Evolutionary conservation across 2,797 vertebrate genomes (phyloP), one percentile per base, ranked within the genome.

Genomic region (Tapera naevia): DNA sequence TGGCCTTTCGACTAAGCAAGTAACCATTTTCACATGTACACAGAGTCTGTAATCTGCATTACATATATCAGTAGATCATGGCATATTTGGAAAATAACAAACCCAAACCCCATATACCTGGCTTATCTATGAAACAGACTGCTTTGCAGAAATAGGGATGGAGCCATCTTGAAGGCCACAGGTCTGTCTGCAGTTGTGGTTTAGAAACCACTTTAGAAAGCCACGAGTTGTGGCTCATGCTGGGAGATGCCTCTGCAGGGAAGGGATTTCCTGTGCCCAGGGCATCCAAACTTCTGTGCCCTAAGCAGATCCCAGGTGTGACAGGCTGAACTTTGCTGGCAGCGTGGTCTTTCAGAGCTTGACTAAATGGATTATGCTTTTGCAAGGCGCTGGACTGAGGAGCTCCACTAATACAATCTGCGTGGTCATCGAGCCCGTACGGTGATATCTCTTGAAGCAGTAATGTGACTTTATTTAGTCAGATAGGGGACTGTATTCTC

Each of bases 381-480:
- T 72, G 23, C 35, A 41, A 30, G 27, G 41, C 8, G 3, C 57
- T 25, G 28, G 39, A 24, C 43, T 50, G 33, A 71, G 86, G 41
- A 66, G 72, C 41, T 91, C 67, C 35, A 9, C 50, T 78, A 11
- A 32, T 11, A 9, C 7, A 35, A 39, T 28, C 61, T 83, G 70
- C 51, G 48, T 69, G n/a, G 10, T 11, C 84, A 43, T 61, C 0
- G 4, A 76, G 76, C 76, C 71, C 62, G 94, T 70, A 25, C 3
- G 1, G 69, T 56, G 86, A 67, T 80, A 62, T 54, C 86, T 95
- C 72, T 73, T 81, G 82, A 84, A 86, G 92, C 50, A 50, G 48
- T 75, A 46, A 64, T 57, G 86, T 86, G 86, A 70, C 96, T 95
- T 92, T 94, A 91, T 96, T 95, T 89, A 80, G 86, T 92, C 53